Evolutionary conservation across 2,888 invertebrate species (phyloP), one percentile per base, ranked within the genome.

Genomic region (Spodoptera picta): DNA sequence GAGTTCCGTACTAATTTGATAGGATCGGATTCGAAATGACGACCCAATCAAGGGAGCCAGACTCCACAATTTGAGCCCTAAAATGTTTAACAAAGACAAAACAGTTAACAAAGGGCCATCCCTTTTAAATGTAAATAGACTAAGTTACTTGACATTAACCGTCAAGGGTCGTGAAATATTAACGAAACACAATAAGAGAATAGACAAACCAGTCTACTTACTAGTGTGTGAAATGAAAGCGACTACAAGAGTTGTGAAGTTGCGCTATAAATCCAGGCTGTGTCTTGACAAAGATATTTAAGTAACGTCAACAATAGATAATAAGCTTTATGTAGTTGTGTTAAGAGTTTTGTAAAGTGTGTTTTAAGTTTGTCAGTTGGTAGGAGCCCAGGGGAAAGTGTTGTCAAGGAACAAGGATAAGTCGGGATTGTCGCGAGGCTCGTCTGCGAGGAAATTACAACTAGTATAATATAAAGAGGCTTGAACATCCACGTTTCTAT

Each of bases 321-420:
- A 59, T 50, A 27, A 53, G 58, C 77, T 77, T 82, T 84, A 68
- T 7, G 0, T 1, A 0, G 4, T 48, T 27, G 3, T 2, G 14
- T 74, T 83, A 89, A 74, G 77, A 72, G 64, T 67, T 62, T 54
- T 43, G 2, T 43, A 10, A 44, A 65, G 41, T 70, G 87, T 61
- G 77, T 56, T 66, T 6, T 42, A 75, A 64, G 54, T 77, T 83
- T 82, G 83, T 80, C 80, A 69, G 65, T 57, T 36, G 77, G 73
- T 70, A 63, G 60, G 74, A 80, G 87, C 91, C 90, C 90, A 86
- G 85, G 92, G 92, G 92, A 92, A 92, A 92, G 92, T 92, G 91
- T 92, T 92, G 91, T 89, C 90, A 90, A 89, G 92, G 87, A 90
- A 93, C 92, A 91, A 89, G 89, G 92, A 92, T 92, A 92, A 93